Evolutionary conservation across 2,888 invertebrate species (phyloP).

Genomic region (Ernsta delagoae): DNA sequence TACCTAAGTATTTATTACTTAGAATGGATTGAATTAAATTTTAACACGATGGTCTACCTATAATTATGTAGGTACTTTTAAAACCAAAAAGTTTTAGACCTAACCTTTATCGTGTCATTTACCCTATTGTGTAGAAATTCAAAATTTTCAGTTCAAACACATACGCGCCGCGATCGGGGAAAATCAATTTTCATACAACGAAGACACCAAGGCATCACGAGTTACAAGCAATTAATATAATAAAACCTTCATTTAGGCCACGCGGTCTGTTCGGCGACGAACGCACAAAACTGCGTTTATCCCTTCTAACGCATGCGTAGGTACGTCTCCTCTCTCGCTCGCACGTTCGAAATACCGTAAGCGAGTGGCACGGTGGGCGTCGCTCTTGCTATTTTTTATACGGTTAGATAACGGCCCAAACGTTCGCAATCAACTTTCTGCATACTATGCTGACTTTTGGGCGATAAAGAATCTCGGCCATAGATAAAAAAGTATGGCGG

Average conservation of each 20-base stretch:
- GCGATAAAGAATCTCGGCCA: slow-evolving; percentile 25
- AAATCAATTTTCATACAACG: slow-evolving; percentile 35
- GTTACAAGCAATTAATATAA: slow-evolving; percentile 65
- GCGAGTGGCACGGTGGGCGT: slow-evolving; percentile 70
- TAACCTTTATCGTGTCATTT: too few species aligned
- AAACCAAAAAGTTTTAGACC: too few species aligned
- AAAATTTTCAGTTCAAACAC: too few species aligned
- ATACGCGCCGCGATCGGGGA: background rate
- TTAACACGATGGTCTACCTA: too few species aligned
- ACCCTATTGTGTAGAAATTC: too few species aligned
- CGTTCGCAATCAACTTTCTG: slow-evolving; percentile 64
- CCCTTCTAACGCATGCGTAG: slow-evolving; percentile 53
- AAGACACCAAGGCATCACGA: slow-evolving; percentile 50
- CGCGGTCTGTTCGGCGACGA: slow-evolving; percentile 48
- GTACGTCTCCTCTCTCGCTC: slow-evolving; percentile 56
- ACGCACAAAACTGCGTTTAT: slow-evolving; percentile 57
- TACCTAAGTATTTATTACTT: too few species aligned
- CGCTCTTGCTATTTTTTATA: slow-evolving; percentile 66
- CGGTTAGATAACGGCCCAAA: slow-evolving; percentile 59
- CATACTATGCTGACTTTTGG: slow-evolving; percentile 66
- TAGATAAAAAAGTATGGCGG: slow-evolving; percentile 37
- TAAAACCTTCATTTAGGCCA: slow-evolving; percentile 72
- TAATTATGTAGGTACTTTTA: too few species aligned
- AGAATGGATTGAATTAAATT: too few species aligned
- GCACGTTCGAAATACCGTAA: slow-evolving; percentile 81